Percentiles rank a stretch among this genome's conserved stretches.
phyloP scores from a whole-genome alignment of 2,797 vertebrate species.

The Gymnothorax javanicus region DNA sequence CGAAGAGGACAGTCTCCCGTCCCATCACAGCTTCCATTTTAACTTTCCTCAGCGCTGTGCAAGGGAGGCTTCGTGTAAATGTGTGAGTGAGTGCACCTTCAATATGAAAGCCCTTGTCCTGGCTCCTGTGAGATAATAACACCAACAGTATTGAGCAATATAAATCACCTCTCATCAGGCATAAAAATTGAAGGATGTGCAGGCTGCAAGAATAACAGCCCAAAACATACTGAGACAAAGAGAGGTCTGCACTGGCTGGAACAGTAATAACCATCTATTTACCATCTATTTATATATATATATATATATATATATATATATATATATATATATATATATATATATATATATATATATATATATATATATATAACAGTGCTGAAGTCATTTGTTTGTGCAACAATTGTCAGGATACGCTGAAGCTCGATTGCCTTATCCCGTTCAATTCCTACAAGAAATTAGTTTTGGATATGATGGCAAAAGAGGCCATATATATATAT shows the following conservation, averaged over 20 bases:
- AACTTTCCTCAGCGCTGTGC: conserved; percentile 52
- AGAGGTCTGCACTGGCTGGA: background rate
- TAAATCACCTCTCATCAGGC: background rate
- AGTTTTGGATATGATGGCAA: too few species aligned
- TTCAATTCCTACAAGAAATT: too few species aligned
- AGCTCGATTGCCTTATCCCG: too few species aligned
- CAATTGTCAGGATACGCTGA: too few species aligned
- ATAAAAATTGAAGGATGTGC: background rate
- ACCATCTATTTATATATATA: too few species aligned
- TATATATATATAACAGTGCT: too few species aligned
- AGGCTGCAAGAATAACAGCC: background rate
- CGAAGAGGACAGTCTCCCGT: conserved; percentile 68
- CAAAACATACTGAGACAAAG: background rate
- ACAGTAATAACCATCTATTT: background rate
- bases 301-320: too few species aligned
- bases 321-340: too few species aligned
- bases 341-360: too few species aligned
- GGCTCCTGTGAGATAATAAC: conserved; percentile 78
- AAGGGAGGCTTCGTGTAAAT: conserved; percentile 79
- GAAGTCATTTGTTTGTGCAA: background rate
- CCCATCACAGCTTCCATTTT: conserved; percentile 67
- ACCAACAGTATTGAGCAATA: background rate
- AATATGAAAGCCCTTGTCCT: conserved; percentile 87
- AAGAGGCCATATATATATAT: too few species aligned
- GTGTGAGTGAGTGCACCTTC: conserved; percentile 86